phyloP scores from a whole-genome alignment of 1,140 invertebrate genomes.

The Halesus radiatus region DNA sequence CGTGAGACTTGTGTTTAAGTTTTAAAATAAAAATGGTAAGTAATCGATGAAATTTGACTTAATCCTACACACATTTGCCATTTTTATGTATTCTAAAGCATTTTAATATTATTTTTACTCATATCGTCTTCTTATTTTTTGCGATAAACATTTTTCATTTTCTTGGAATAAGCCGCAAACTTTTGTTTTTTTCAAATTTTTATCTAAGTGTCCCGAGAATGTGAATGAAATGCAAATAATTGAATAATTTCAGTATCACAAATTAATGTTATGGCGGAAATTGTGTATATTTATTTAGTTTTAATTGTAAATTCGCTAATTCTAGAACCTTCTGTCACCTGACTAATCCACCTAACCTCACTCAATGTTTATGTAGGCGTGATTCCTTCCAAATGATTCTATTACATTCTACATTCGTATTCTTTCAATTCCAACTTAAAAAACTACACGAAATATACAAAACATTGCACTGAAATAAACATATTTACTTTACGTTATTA shows the following conservation, averaged over 20 bases:
- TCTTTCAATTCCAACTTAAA: too few relatives aligned
- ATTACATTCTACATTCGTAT: not conserved
- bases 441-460: too few relatives aligned
- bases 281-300: not conserved
- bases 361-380: constrained; percentile 37
- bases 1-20: constrained; percentile 12
- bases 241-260: not conserved
- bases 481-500: too few relatives aligned
- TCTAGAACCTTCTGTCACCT: constrained; percentile 51
- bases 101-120: not conserved
- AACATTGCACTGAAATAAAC: too few relatives aligned
- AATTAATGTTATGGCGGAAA: not conserved
- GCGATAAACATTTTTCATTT: not conserved
- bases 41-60: constrained; percentile 8
- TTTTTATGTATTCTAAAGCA: not conserved
- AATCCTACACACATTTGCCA: not conserved
- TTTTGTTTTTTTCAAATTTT: constrained; percentile 19
- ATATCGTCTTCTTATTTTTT: not conserved
- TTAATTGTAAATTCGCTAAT: not conserved
- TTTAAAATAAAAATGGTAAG: constrained; percentile 32
- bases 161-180: too few relatives aligned
- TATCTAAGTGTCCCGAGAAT: not conserved
- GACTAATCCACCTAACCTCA: constrained; percentile 43
- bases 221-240: not conserved
- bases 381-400: not conserved